Evolutionary conservation across 1,140 invertebrate genomes (phyloP).

Genomic region (Drosophila bocqueti): DNA sequence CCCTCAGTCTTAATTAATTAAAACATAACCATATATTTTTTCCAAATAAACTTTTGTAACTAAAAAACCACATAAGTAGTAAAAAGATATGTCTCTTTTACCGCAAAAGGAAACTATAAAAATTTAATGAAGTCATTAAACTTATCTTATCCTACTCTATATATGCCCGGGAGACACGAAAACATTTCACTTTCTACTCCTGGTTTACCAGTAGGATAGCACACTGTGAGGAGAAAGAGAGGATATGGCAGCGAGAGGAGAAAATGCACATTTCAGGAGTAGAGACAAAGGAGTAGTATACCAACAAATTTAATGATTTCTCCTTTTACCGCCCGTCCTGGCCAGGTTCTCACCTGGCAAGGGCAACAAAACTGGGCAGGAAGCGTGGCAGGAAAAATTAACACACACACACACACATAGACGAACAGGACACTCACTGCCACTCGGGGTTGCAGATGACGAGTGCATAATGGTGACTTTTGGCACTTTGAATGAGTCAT

Average conservation of each 20-base stretch:
- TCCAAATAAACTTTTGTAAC: background rate
- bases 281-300: conserved; percentile 75
- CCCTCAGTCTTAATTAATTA: background rate
- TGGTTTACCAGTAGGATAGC: background rate
- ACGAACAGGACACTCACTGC: conserved; percentile 1
- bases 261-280: conserved; percentile 29
- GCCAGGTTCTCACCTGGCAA: conserved; percentile 52
- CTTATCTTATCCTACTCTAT: background rate
- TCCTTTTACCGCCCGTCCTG: conserved; percentile 33
- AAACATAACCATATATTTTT: too few species aligned
- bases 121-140: conserved; percentile 5
- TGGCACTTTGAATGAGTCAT: conserved; percentile 21
- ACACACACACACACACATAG: conserved; percentile 40
- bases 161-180: background rate
- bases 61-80: background rate
- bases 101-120: background rate
- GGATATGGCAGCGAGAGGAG: conserved; percentile 5
- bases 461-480: conserved; percentile 50
- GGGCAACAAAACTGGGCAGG: conserved; percentile 28
- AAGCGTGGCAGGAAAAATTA: conserved; percentile 49
- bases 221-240: conserved; percentile 17
- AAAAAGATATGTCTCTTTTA: background rate
- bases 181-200: conserved; percentile 8
- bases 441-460: conserved; percentile 26
- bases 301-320: conserved; percentile 84